A percentile compares a stretch with the other conserved stretches of the same genome.
phyloP scores from a whole-genome alignment of 1,140 invertebrate species.

The Globodera ellingtonae region DNA sequence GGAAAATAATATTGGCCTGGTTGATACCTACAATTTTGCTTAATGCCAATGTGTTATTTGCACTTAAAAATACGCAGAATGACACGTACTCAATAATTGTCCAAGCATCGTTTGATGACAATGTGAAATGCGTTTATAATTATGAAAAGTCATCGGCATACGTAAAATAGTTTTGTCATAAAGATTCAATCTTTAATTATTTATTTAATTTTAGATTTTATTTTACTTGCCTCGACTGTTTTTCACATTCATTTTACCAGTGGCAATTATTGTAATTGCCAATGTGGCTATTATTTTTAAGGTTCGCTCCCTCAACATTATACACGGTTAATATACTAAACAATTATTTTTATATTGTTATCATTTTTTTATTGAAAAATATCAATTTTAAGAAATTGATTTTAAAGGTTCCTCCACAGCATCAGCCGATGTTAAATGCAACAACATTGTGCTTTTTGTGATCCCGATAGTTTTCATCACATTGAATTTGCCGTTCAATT shows the following conservation, averaged over 20 bases:
- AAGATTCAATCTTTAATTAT: no score
- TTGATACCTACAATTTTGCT: background rate
- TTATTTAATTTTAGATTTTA: background rate
- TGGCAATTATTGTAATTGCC: conserved; percentile 7
- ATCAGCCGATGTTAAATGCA: conserved; percentile 1
- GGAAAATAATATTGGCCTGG: background rate
- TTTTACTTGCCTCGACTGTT: background rate
- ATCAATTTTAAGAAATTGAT: background rate
- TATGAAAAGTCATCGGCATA: no score
- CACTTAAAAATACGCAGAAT: no score
- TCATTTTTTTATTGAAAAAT: background rate
- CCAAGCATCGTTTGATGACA: no score
- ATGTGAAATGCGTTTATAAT: no score
- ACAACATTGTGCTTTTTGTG: conserved; percentile 14
- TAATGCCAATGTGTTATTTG: background rate
- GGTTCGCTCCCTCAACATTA: conserved; percentile 7
- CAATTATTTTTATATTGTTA: no score
- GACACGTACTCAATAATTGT: no score
- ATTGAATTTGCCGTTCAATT: conserved; percentile 20
- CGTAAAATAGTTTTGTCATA: no score
- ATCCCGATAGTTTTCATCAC: conserved; percentile 13
- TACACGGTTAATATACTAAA: background rate
- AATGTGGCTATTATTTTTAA: conserved; percentile 19
- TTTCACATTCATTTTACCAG: background rate
- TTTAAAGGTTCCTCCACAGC: conserved; percentile 2